These are phyloP conservation scores for human (Homo sapiens) DNA, from an alignment of 2,113 vertebrate species.

Conservation along the genomic window GRCh38 chr11:9678501-9679000, in stretches of 20 bases:
- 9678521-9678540: neutral
- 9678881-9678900: neutral
- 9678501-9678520: neutral
- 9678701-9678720: neutral
- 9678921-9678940: neutral
- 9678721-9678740: neutral
- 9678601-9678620: neutral
- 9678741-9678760: neutral
- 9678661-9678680: neutral
- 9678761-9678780: neutral
- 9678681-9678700: neutral
- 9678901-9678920: conserved; percentile 18
- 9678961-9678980: neutral
- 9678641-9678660: conserved; percentile 48
- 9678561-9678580: neutral
- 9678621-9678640: neutral
- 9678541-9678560: neutral
- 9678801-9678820: neutral
- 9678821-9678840: neutral
- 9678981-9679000: neutral
- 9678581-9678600: neutral
- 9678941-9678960: neutral
- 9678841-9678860: neutral
- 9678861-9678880: neutral
- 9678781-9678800: neutral